phyloP scores from a whole-genome alignment of 1,140 invertebrate species.

The Propsilocerus akamusi region DNA sequence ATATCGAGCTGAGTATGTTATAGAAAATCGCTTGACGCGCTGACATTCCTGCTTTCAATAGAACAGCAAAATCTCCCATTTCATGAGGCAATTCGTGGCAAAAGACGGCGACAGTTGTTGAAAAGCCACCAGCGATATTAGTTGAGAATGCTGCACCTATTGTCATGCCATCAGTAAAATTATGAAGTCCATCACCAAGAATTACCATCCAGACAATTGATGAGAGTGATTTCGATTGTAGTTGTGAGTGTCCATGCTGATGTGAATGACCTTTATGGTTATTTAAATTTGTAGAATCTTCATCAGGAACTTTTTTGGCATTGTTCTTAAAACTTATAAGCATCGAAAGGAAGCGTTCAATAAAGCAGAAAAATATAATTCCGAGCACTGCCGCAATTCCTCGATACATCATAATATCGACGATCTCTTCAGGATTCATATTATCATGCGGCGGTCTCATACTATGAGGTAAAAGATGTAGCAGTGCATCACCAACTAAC shows the following conservation, averaged over 20 bases:
- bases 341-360: slow-evolving; percentile 61
- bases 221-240: slow-evolving; percentile 57
- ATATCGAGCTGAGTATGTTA: slow-evolving; percentile 69
- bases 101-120: slow-evolving; percentile 83
- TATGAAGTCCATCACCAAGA: slow-evolving; percentile 84
- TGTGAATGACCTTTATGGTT: slow-evolving; percentile 75
- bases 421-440: slow-evolving; percentile 28
- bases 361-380: slow-evolving; percentile 75
- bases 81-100: slow-evolving; percentile 92
- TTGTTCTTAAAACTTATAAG: slow-evolving; percentile 24
- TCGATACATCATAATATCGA: slow-evolving; percentile 58
- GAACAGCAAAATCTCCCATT: slow-evolving; percentile 87
- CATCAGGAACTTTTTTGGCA: slow-evolving; percentile 31
- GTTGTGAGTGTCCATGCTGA: slow-evolving; percentile 66
- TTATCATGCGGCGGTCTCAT: slow-evolving; percentile 26
- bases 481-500: slow-evolving; percentile 73
- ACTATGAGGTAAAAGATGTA: slow-evolving; percentile 82
- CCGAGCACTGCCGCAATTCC: slow-evolving; percentile 65
- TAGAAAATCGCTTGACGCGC: slow-evolving; percentile 71
- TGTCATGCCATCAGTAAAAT: slow-evolving; percentile 34
- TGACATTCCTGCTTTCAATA: slow-evolving; percentile 82
- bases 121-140: slow-evolving; percentile 72
- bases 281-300: slow-evolving; percentile 50
- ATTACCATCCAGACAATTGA: slow-evolving; percentile 90
- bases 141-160: slow-evolving; percentile 67